Conservation (phyloP, 2,113 vertebrate genomes). For the Garra rufa region DNA sequence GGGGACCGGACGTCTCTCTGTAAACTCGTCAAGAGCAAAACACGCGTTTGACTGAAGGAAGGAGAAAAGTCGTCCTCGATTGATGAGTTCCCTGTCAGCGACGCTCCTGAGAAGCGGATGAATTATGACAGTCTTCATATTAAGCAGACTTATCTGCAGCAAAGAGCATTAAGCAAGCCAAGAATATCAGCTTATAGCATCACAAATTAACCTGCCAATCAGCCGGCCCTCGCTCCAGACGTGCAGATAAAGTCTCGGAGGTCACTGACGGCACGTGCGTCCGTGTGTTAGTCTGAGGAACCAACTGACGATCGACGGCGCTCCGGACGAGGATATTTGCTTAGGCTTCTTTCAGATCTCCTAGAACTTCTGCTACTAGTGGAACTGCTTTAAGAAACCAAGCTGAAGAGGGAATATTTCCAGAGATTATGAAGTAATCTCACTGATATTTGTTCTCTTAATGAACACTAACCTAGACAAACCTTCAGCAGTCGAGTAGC, state of each 20-base stretch:
- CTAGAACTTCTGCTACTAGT: slow-evolving; percentile 64
- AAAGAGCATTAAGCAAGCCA: slow-evolving; percentile 77
- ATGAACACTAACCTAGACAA: slow-evolving; percentile 75
- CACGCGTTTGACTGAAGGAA: slow-evolving; percentile 58
- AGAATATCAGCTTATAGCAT: slow-evolving; percentile 79
- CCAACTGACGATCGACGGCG: neutral
- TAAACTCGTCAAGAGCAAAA: slow-evolving; percentile 13
- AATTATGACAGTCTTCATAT: slow-evolving; percentile 84
- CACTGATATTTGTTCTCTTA: slow-evolving; percentile 79
- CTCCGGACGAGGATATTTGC: neutral
- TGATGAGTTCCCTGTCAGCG: slow-evolving; percentile 74
- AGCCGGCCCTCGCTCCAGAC: slow-evolving; percentile 73
- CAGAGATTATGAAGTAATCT: slow-evolving; percentile 76
- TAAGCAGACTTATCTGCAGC: slow-evolving; percentile 79
- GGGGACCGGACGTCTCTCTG: slow-evolving; percentile 31
- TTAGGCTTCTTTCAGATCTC: slow-evolving; percentile 56
- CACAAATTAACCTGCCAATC: slow-evolving; percentile 85
- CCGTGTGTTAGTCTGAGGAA: neutral
- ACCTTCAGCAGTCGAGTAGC: slow-evolving; percentile 69
- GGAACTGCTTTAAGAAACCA: slow-evolving; percentile 55
- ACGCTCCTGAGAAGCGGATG: slow-evolving; percentile 70
- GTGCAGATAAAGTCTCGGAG: slow-evolving; percentile 79
- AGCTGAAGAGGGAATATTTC: slow-evolving; percentile 43
- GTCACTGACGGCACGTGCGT: slow-evolving; percentile 72
- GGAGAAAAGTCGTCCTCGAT: slow-evolving; percentile 67